These are phyloP conservation scores for Rhorus exstirpatorius DNA, from an alignment of 2,888 invertebrate genomes.

Conservation along the genomic window DNA sequence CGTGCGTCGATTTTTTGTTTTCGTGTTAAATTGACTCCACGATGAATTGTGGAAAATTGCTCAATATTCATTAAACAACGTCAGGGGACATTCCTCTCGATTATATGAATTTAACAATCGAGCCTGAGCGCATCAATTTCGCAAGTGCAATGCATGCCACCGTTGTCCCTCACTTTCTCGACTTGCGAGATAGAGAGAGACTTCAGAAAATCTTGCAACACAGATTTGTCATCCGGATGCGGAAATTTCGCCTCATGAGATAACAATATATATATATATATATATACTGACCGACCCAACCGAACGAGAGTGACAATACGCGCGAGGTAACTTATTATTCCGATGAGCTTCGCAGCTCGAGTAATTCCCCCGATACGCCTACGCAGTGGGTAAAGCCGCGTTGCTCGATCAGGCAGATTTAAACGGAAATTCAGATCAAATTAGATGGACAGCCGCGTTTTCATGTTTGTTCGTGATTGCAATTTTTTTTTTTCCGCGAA, in stretches of 20 bases:
- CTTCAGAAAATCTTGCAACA: conserved; percentile 44
- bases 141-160: conserved; percentile 5
- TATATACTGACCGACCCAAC: background rate
- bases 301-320: background rate
- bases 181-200: background rate
- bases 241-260: conserved; percentile 50
- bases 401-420: conserved; percentile 43
- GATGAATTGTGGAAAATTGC: conserved; percentile 4
- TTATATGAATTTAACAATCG: conserved; percentile 12
- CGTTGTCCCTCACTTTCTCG: background rate
- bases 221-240: conserved; percentile 46
- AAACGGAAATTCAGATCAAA: conserved; percentile 28
- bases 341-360: conserved; percentile 30
- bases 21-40: too few species aligned
- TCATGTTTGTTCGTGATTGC: conserved; percentile 3
- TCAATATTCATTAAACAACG: background rate
- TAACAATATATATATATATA: conserved; percentile 12
- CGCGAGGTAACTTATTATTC: conserved; percentile 44
- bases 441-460: conserved; percentile 14
- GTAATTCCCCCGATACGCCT: conserved; percentile 61
- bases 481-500: background rate
- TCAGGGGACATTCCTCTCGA: background rate
- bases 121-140: background rate
- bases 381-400: conserved; percentile 45
- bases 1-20: too few species aligned